A percentile compares a stretch with the other conserved stretches of the same genome.
Conservation (phyloP, 1,140 invertebrate genomes). For the Euschistus heros region DNA sequence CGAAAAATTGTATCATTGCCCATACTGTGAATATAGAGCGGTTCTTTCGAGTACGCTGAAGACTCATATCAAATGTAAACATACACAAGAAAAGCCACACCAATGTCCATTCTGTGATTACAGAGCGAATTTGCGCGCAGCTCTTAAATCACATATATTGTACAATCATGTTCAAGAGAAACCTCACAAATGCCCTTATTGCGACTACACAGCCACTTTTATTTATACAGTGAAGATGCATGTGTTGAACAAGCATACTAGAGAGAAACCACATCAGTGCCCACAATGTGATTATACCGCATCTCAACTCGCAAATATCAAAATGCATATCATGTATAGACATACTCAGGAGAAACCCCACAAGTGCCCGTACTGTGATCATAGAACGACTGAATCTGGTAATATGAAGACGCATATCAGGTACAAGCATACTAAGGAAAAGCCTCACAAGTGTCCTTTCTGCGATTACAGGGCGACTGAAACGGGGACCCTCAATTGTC, state of each 20-base stretch:
- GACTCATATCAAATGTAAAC: not conserved
- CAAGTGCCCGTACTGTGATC: not conserved
- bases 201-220: not conserved
- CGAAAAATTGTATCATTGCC: not conserved
- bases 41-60: not conserved
- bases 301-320: not conserved
- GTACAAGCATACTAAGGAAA: conserved; percentile 1
- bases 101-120: not conserved
- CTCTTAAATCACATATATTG: not conserved
- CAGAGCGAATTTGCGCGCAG: not conserved
- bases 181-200: not conserved
- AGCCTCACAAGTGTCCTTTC: not conserved
- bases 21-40: not conserved
- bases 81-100: not conserved
- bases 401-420: not conserved
- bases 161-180: not conserved
- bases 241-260: not conserved
- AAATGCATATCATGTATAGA: conserved; percentile 3
- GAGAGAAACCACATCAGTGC: not conserved
- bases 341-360: not conserved
- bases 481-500: not conserved
- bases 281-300: not conserved
- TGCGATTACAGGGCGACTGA: not conserved
- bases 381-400: not conserved
- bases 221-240: not conserved